Conservation (phyloP, 1,140 invertebrate genomes). For the Brachionus rotundiformis region DNA sequence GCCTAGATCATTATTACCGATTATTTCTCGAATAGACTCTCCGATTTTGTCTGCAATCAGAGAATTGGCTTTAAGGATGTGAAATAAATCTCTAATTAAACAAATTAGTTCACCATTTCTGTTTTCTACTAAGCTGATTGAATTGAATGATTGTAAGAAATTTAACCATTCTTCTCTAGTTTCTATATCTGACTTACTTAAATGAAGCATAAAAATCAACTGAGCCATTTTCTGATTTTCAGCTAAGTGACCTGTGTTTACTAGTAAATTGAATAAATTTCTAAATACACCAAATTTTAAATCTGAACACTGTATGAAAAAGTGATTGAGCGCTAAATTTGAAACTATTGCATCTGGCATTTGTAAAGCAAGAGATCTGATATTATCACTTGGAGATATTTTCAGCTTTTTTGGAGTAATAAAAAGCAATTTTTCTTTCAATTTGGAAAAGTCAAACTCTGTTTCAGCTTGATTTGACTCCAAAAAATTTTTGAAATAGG, state of each 20-base stretch:
- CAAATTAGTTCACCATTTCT: neutral
- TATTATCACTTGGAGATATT: constrained; percentile 8
- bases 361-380: neutral
- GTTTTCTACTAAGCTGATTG: neutral
- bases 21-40: neutral
- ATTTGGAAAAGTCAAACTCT: neutral
- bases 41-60: neutral
- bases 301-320: neutral
- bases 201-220: neutral
- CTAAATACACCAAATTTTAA: neutral
- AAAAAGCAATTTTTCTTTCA: neutral
- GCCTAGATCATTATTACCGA: neutral
- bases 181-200: neutral
- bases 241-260: neutral
- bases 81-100: neutral
- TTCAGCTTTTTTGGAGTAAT: constrained; percentile 16
- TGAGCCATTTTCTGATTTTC: neutral
- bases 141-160: neutral
- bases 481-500: neutral
- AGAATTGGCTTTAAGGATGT: neutral
- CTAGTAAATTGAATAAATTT: constrained; percentile 1
- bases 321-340: neutral
- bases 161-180: neutral
- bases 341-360: constrained; percentile 14
- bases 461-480: neutral